Base-by-base conservation (phyloP, 2,797 vertebrate genomes). In the Benthosema pterotum region DNA sequence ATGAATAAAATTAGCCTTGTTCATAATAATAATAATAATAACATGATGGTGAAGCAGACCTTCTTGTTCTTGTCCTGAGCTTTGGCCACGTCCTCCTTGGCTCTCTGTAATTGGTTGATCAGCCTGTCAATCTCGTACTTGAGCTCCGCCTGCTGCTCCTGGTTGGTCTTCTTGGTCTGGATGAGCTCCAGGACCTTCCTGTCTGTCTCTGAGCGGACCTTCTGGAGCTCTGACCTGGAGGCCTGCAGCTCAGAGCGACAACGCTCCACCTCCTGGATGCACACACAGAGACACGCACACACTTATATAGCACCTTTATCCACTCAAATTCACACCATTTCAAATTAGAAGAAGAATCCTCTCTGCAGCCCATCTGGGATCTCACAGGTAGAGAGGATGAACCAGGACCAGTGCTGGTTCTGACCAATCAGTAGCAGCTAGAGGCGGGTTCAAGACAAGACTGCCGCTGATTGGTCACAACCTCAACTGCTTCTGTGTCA, bases 171-270 rank as follows among this genome's bases (percentile, higher is more conserved):
- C 66, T 90, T 94, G 17, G 95, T 47, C 0, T 74, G 63, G 0
- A 85, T 89, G 49, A 95, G 79, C 81, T 97, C 95, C 88, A 91
- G 90, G 61, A 96, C 93, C 74, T 93, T 92, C 71, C 89, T 93
- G 78, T 87, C 92, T 42, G 75, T 84, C 55, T 81, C 79, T 1
- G 76, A 78, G 47, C 91, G 93, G 65, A 77, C 88, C 60, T 88
- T 90, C 67, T 94, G 92, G 65, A 83, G 55, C 63, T 94, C 93
- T 0, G 79, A 63, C 9, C 42, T 79, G 47, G 92, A 58, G 65
- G 94, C 93, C 77, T 89, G 82, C 48, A 94, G 86, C 3, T 88
- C 91, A 12, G 89, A 85, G 16, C 60, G 92, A 3, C 63, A 78
- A 38, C 65, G 84, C 61, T 77, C 82, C 50, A 97, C 86, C 66